Conservation (phyloP, 2,888 invertebrate species). For the Chaetoderma sp. region DNA sequence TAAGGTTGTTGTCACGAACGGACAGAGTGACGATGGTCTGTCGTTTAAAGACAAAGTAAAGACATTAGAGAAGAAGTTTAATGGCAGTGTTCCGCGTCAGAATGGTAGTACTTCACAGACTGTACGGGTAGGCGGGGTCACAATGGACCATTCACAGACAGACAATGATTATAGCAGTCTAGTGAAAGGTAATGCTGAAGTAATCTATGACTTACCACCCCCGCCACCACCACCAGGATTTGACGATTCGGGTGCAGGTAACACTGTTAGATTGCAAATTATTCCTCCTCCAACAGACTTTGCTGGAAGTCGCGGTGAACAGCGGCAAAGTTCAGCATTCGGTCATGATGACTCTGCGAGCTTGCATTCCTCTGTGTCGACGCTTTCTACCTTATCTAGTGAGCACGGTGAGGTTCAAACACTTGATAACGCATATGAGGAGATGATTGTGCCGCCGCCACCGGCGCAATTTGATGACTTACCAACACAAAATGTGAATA, state of each 20-base stretch:
- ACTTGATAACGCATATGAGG: conserved; percentile 33
- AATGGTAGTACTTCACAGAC: not conserved
- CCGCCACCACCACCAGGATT: conserved; percentile 11
- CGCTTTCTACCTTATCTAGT: conserved; percentile 59
- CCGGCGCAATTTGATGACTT: conserved; percentile 43
- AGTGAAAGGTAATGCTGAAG: not conserved
- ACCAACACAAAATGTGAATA: conserved; percentile 8
- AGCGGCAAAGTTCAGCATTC: conserved; percentile 37
- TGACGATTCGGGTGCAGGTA: not conserved
- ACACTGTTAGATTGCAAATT: conserved; percentile 51
- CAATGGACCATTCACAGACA: conserved; percentile 24
- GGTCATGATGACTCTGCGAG: conserved; percentile 57
- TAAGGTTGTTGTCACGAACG: not conserved
- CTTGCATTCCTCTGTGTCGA: conserved; percentile 60
- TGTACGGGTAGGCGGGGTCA: conserved; percentile 40
- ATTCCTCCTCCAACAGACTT: conserved; percentile 57
- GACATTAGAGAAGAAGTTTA: conserved; percentile 4
- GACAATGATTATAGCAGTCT: not conserved
- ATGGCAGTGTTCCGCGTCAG: not conserved
- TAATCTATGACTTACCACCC: not conserved
- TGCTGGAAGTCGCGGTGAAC: conserved; percentile 12
- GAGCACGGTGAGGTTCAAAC: conserved; percentile 47
- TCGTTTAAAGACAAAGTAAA: conserved; percentile 5
- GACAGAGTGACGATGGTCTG: not conserved
- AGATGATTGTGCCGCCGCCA: conserved; percentile 53